phyloP scores from a whole-genome alignment of 2,797 vertebrate genomes.

The Poeciliopsis paucimaculata region DNA sequence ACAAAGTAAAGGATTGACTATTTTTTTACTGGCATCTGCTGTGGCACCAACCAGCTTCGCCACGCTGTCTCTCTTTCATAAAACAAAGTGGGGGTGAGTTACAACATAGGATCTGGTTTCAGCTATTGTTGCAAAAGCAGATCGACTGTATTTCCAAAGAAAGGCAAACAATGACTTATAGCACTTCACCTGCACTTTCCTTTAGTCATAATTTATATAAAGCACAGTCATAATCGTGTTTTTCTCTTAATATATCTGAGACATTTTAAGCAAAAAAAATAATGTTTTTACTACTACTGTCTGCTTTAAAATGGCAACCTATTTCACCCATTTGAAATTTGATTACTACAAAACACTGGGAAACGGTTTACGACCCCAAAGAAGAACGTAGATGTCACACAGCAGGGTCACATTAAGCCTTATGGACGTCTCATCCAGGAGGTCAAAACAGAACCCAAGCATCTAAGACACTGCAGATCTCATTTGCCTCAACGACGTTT shows the following conservation, averaged over 20 bases:
- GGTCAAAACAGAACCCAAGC: not conserved
- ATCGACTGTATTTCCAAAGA: conserved; percentile 31
- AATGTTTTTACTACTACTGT: not conserved
- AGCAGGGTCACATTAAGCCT: not conserved
- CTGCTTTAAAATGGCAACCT: conserved; percentile 16
- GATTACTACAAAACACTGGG: conserved; percentile 19
- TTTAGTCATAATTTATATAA: not conserved
- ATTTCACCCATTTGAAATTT: conserved; percentile 25
- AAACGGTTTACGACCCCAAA: not conserved
- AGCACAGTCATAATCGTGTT: no score
- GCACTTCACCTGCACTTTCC: not conserved
- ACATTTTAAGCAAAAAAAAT: not conserved
- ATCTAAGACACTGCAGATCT: not conserved
- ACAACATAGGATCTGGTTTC: conserved; percentile 42
- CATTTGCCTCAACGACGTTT: not conserved
- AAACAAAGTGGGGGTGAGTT: conserved; percentile 49
- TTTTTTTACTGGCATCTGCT: conserved; percentile 61
- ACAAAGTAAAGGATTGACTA: conserved; percentile 55
- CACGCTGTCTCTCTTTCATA: conserved; percentile 61
- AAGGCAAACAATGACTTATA: conserved; percentile 12
- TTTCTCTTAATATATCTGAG: not conserved
- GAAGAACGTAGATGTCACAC: not conserved
- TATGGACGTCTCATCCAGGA: not conserved
- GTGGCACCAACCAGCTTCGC: conserved; percentile 56
- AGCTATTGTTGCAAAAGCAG: conserved; percentile 42